Evolutionary conservation across 2,113 vertebrate species (phyloP), one percentile per base, ranked within the genome.

Genomic region (Axis porcinus): DNA sequence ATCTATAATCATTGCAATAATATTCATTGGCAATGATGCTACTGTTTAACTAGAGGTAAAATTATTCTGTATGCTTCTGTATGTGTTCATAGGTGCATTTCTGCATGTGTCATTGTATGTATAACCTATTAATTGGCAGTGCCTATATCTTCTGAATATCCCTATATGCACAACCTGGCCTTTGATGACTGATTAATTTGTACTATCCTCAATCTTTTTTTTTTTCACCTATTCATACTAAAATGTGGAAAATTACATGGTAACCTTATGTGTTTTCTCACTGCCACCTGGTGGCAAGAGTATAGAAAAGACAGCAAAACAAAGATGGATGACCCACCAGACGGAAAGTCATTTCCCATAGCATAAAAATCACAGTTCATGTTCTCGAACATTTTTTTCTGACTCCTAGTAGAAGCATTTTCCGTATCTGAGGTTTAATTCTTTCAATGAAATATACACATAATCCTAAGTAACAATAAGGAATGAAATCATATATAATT

Each of bases 201-300:
- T 57, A 11, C 25, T 84, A 25, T 36, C 54, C n/a, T 96, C 28
- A 52, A 19, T 82, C 45, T 45, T 40, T 47, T 81, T 47, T 43
- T 47, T 25, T 12, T 8, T 78, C 58, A 8, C 86, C 47, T 89
- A 94, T 97, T 96, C 33, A 83, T 95, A 79, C 50, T 85, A 94
- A 95, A 95, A 93, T 83, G 43, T 95, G 78, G 92, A 50, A 96
- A 96, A 91, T 89, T 81, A 43, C 27, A 17, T 84, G 76, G n/a
- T 52, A 57, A 91, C 28, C 50, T 57, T 92, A 33, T 92, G 36
- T 96, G 93, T 97, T 82, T 74, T 83, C 89, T 58, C 91, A 93
- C 95, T 98, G 97, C 98, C 97, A 98, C 97, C 98, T 98, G 94
- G 97, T 98, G 97, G 97, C 62, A n/a, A 78, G 54, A 86, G 83